Evolutionary conservation across 2,113 vertebrate genomes (phyloP).

Genomic region (Sinosuthora webbiana): DNA sequence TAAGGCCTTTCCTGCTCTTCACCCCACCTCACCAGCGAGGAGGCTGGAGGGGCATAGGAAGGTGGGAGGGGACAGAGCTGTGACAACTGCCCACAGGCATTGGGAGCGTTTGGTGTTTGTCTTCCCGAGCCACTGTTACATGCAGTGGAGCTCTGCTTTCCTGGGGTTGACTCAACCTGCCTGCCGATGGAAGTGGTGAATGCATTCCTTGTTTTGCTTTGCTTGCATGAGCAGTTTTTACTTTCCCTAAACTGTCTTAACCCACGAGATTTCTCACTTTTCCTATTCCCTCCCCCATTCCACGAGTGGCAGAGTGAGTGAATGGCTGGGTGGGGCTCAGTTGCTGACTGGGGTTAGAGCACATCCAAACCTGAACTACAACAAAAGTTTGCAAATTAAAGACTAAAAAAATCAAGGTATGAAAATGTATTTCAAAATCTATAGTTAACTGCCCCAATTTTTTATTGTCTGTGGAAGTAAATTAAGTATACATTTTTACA

Average conservation of each 20-base stretch:
- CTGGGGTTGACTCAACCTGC: not conserved
- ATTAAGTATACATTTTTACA: not conserved
- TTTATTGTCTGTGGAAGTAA: not conserved
- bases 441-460: not conserved
- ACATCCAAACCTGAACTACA: not conserved
- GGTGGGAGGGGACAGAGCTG: not conserved
- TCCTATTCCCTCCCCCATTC: not conserved
- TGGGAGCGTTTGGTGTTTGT: rapidly evolving
- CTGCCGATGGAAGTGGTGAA: not conserved
- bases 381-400: not conserved
- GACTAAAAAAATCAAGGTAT: not conserved
- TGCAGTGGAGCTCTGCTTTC: not conserved
- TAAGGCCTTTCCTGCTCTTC: not conserved
- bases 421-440: not conserved
- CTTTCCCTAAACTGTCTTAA: not conserved
- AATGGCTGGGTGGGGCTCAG: not conserved
- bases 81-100: not conserved
- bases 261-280: not conserved
- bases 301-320: rapidly evolving
- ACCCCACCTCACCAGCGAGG: not conserved
- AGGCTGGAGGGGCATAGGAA: not conserved
- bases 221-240: not conserved
- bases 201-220: not conserved
- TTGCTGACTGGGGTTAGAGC: not conserved
- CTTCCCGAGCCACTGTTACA: not conserved